Base-by-base conservation (phyloP, 2,888 invertebrate species). In the Phengaris arion region DNA sequence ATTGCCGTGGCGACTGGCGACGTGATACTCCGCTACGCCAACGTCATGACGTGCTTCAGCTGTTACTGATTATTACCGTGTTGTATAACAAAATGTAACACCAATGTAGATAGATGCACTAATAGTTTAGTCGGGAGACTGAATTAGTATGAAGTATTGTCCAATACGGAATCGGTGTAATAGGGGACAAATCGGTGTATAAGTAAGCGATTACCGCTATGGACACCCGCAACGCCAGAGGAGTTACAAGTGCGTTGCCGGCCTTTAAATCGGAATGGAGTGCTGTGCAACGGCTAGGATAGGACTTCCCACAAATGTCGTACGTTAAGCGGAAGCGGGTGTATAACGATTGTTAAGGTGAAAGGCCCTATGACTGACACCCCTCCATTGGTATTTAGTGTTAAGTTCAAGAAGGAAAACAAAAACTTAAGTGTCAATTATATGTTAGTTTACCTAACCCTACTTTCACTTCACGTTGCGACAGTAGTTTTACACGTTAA, bases 201-300 rank as follows among this genome's bases (percentile, higher is more conserved):
- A 22, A 22, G 1, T 45, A 64, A 35, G 35, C 35, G 9, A 59
- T 59, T 12, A 6, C 12, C 35, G 35, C 35, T 13, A 5, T 13
- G 35, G 64, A 64, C 64, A 45, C 64, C 64, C 45, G 35, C 64
- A 64, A 45, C 64, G 35, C 64, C 59, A 59, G 57, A 74, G 64
- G 59, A 22, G 51, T 68, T 22, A 74, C 64, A 64, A 64, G 45
- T 64, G 64, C 64, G 59, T 59, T 59, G 59, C 64, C 35, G 64
- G 74, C 59, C 48, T 52, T 84, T 85, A 87, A 89, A 91, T 92
- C 92, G 92, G 92, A 93, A 93, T 92, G 92, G 90, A 91, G 90
- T 92, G 91, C 91, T 89, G 91, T 91, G 92, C 91, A 89, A 90
- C 89, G 84, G 82, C 76, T 79, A 79, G 80, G 79, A 80, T 77